Percentiles rank a stretch among this genome's conserved stretches.
Evolutionary conservation across 2,888 invertebrate species (phyloP).

Genomic region (Rhogogaster chlorosoma): DNA sequence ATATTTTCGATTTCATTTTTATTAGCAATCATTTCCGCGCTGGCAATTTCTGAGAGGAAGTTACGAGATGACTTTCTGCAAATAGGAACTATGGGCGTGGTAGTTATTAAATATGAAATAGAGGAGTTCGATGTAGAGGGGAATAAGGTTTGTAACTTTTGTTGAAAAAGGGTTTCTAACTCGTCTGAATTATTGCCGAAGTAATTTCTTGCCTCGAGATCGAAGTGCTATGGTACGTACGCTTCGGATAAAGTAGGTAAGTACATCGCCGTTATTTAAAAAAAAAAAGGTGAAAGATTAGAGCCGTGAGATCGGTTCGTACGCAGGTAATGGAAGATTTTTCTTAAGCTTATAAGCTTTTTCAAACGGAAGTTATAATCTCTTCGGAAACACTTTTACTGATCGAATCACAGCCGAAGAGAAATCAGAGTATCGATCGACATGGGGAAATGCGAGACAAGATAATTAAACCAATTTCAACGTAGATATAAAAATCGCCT

Average conservation of each 20-base stretch:
- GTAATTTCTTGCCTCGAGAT: neutral
- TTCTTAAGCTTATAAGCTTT: neutral
- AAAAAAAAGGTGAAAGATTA: neutral
- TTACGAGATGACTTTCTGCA: slow-evolving; percentile 14
- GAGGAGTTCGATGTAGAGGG: neutral
- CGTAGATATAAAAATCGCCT: neutral
- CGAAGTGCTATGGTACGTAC: neutral
- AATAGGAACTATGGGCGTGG: slow-evolving; percentile 29
- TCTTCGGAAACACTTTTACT: neutral
- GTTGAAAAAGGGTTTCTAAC: neutral
- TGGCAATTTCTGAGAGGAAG: slow-evolving; percentile 33
- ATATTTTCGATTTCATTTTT: slow-evolving; percentile 17
- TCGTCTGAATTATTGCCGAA: neutral
- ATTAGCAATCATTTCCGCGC: neutral
- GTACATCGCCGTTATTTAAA: neutral
- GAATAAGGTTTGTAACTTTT: neutral
- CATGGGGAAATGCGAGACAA: neutral
- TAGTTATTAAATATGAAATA: slow-evolving; percentile 1
- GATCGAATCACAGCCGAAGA: neutral
- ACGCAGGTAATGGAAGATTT: neutral
- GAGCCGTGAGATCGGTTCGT: neutral
- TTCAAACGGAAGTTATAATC: neutral
- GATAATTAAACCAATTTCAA: neutral
- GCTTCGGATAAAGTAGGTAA: neutral
- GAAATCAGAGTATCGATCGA: neutral